These are phyloP conservation scores for Archaeoteleia sp. DNA, from an alignment of 2,888 invertebrate species.

Conservation along the genomic window DNA sequence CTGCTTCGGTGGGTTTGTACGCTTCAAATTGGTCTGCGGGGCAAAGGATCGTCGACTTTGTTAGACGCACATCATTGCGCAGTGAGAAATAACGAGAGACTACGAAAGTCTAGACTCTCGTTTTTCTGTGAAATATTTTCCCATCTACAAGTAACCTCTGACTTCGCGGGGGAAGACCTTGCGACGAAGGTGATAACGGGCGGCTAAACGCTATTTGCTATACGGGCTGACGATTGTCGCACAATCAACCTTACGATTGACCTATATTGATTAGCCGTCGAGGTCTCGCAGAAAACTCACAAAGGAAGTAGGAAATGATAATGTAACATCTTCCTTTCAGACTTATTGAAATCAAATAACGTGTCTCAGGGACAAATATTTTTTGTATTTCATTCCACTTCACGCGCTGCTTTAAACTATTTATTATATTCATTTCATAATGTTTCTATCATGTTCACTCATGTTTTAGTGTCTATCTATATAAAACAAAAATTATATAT, in stretches of 20 bases:
- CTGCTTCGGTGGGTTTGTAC: conserved; percentile 35
- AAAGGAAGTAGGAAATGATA: too few species aligned
- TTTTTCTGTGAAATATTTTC: conserved; percentile 7
- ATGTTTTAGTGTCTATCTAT: too few species aligned
- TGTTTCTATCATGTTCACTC: too few species aligned
- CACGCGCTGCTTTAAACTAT: too few species aligned
- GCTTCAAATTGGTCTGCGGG: conserved; percentile 23
- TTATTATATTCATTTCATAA: too few species aligned
- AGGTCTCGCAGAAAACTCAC: too few species aligned
- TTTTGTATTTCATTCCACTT: too few species aligned
- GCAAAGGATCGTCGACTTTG: conserved; percentile 31
- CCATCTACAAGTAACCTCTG: too few species aligned
- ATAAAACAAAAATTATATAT: too few species aligned
- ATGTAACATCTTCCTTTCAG: too few species aligned
- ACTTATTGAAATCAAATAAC: too few species aligned
- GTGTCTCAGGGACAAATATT: too few species aligned
- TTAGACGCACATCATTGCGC: conserved; percentile 22
- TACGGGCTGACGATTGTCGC: conserved; percentile 70
- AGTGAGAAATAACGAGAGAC: conserved; percentile 28
- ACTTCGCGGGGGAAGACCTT: conserved; percentile 67
- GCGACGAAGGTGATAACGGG: conserved; percentile 66
- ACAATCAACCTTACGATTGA: conserved; percentile 50
- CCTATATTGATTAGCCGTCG: conserved; percentile 51
- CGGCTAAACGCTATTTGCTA: conserved; percentile 56
- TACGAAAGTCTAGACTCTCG: conserved; percentile 11